phyloP scores from a whole-genome alignment of 2,113 vertebrate species.

The Saccopteryx bilineata region DNA sequence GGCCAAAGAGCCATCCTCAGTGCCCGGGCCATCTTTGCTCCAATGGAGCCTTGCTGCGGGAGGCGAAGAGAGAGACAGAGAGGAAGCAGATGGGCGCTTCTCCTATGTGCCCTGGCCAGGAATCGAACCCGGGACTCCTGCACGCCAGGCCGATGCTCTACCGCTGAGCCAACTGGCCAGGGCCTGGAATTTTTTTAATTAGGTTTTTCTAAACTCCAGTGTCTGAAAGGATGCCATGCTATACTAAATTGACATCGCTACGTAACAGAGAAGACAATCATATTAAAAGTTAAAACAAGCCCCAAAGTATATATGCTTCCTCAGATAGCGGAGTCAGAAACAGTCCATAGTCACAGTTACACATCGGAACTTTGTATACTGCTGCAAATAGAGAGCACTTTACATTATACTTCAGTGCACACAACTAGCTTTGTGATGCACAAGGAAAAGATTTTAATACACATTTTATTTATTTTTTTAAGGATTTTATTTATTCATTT shows the following conservation, averaged over 20 bases:
- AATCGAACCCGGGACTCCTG: too few species aligned
- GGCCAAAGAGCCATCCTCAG: too few species aligned
- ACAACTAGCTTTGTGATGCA: too few species aligned
- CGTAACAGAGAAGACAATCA: background rate
- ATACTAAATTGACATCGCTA: background rate
- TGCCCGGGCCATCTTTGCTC: too few species aligned
- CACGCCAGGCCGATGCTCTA: too few species aligned
- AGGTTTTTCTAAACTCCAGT: background rate
- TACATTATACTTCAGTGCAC: accelerated
- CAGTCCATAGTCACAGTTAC: accelerated
- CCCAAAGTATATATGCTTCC: accelerated
- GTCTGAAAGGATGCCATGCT: background rate
- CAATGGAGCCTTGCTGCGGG: too few species aligned
- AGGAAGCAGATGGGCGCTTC: too few species aligned
- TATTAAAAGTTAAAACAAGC: background rate
- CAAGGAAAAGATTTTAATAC: background rate
- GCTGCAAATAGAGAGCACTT: background rate
- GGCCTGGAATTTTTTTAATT: background rate
- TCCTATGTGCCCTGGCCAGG: too few species aligned
- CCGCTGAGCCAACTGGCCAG: too few species aligned
- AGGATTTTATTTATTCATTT: too few species aligned
- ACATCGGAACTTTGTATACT: accelerated
- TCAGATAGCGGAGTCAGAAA: background rate
- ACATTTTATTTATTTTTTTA: background rate
- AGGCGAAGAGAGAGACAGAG: too few species aligned